Evolutionary conservation across 1,140 invertebrate species (phyloP).

Genomic region (Bradynema listronoti): DNA sequence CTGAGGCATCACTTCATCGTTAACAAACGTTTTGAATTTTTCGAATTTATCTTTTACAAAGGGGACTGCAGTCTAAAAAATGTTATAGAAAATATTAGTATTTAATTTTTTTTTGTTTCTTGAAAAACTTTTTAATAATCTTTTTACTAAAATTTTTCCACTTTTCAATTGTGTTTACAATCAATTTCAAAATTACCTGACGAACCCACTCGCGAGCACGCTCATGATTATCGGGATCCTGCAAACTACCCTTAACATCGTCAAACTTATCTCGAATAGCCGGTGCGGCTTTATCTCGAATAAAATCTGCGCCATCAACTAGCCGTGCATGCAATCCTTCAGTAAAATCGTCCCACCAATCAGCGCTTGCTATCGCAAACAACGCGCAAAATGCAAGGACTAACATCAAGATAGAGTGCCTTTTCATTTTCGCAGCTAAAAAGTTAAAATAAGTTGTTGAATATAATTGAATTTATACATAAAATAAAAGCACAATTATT

Average conservation of each 20-base stretch:
- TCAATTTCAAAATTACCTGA: conserved; percentile 24
- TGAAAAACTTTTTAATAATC: neutral
- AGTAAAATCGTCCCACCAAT: conserved; percentile 32
- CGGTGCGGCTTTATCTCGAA: conserved; percentile 39
- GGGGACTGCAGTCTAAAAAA: conserved; percentile 35
- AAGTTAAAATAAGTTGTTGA: no score
- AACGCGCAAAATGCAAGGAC: no score
- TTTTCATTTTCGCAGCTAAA: no score
- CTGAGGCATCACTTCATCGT: conserved; percentile 38
- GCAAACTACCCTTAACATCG: conserved; percentile 29
- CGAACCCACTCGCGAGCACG: conserved; percentile 39
- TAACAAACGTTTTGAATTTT: conserved; percentile 33
- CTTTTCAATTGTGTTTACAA: neutral
- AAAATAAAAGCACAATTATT: no score
- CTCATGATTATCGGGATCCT: conserved; percentile 45
- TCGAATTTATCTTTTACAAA: conserved; percentile 35
- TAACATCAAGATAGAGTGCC: no score
- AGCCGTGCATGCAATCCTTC: conserved; percentile 12
- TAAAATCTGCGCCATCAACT: conserved; percentile 26
- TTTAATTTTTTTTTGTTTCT: neutral
- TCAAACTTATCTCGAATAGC: conserved; percentile 44
- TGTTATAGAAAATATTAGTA: conserved; percentile 3
- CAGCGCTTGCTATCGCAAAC: no score
- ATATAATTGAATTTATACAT: no score
- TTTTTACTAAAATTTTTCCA: neutral